Evolutionary conservation across 2,797 vertebrate genomes (phyloP), one percentile per base, ranked within the genome.

Genomic region (Gobio occitaniae): DNA sequence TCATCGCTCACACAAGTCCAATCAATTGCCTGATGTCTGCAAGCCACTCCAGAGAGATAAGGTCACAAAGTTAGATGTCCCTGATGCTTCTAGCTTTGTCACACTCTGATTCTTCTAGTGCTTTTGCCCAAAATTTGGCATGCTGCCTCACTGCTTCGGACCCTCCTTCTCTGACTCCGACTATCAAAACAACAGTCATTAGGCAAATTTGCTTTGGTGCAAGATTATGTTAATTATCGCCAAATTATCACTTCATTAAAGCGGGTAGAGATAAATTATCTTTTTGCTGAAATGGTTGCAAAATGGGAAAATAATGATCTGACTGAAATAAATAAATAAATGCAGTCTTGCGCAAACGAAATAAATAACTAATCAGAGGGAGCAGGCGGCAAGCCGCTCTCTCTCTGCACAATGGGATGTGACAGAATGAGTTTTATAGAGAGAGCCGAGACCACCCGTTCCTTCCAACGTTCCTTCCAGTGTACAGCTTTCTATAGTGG

Each of bases 181-280:
- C 92, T 93, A 93, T 94, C 92, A 94, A 94, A 95, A 95, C 94
- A 94, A 93, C 92, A 93, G 93, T 94, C 93, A 95, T 95, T 95
- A 94, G 92, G 93, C 93, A 95, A 94, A 95, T 95, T 95, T 95
- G 93, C 94, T 94, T 95, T 94, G 93, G 93, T 93, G 93, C 93
- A 92, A 93, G 94, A 95, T 95, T 95, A 94, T 88, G 92, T 94
- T 95, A 95, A 96, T 96, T 94, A 95, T 95, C 90, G 89, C 90
- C 91, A 93, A 95, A 95, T 96, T 95, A 95, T 94, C 94, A 94
- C 94, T 95, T 95, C 94, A 95, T 95, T 96, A 96, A 94, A 94
- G 92, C 91, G 92, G 94, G 92, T 93, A 93, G 93, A 94, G 93
- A 94, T 94, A 92, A 94, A 95, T 95, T 91, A 94, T 94, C 93